Base-by-base conservation (phyloP, 2,888 invertebrate genomes). In the Carpatolechia fugitivella region DNA sequence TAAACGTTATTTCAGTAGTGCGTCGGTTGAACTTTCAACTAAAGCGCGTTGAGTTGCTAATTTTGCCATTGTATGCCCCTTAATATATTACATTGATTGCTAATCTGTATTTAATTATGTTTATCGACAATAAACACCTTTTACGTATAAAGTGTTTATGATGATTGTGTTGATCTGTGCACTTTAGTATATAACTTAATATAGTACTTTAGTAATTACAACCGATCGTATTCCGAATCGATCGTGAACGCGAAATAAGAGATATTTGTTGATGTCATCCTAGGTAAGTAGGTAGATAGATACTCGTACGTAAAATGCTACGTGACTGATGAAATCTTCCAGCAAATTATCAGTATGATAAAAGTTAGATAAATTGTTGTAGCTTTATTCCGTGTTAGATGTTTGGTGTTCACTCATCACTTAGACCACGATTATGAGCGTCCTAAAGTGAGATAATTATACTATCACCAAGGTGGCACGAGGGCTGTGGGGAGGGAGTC, bases 361-460 rank as follows among this genome's bases (percentile, higher is more conserved):
- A 6, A 24, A 4, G 24, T 24, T 4, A 3, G 24, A 24, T n/a
- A n/a, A n/a, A n/a, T n/a, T n/a, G n/a, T n/a, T n/a, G 24, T 24
- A 24, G 24, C 24, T 24, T 24, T 3, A 24, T 24, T 24, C 6
- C 6, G 24, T 6, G 24, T 24, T 24, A 6, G 24, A 3, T 24
- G 24, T 24, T 24, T 6, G 3, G 24, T 16, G 13, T 44, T 44
- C 35, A 47, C 52, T 56, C 44, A 16, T 66, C 14, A 13, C 62
- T 74, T 66, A 55, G 3, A 30, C 66, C 65, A 63, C 54, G 62
- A 64, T 61, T 52, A 69, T 71, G 74, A 76, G 72, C 69, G 73
- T 70, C 70, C 66, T 64, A 60, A 64, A 65, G 61, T 64, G 74
- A 79, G 82, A 86, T 85, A 85, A 85, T 86, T 85, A 85, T 85